phyloP scores from a whole-genome alignment of 2,888 invertebrate genomes.

The Baronia brevicornis region DNA sequence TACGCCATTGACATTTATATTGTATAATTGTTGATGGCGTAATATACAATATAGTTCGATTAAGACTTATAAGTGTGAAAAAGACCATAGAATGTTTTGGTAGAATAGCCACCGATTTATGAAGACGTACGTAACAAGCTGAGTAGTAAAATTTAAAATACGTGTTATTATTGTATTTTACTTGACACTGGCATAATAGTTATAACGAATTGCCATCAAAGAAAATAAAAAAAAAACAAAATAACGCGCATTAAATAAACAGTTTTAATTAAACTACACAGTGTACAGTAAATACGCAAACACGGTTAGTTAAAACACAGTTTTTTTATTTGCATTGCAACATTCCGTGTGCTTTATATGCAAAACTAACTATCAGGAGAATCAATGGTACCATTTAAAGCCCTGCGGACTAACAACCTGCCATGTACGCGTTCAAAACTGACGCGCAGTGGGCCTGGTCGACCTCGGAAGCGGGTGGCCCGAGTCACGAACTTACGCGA shows the following conservation, averaged over 20 bases:
- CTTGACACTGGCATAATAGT: no score
- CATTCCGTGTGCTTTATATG: slow-evolving; percentile 9
- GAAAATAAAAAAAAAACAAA: no score
- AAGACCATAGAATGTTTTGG: no score
- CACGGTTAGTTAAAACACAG: slow-evolving; percentile 3
- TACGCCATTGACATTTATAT: no score
- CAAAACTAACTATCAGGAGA: slow-evolving; percentile 6
- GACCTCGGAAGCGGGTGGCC: slow-evolving; percentile 20
- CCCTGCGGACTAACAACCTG: slow-evolving; percentile 24
- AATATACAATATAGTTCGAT: no score
- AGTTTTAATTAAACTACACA: slow-evolving; percentile 1
- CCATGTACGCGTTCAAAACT: slow-evolving; percentile 24
- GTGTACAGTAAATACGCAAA: neutral
- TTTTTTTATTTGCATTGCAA: slow-evolving; percentile 6
- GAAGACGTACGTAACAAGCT: no score
- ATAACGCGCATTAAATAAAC: neutral
- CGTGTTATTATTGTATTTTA: no score
- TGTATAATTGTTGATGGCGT: no score
- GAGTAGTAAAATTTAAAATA: no score
- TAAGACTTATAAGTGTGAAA: no score
- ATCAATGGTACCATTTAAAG: slow-evolving; percentile 19
- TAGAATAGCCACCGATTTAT: no score
- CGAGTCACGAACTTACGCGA: slow-evolving; percentile 9
- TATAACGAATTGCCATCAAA: no score
- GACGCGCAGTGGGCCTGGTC: slow-evolving; percentile 23